A percentile compares a stretch with the other conserved stretches of the same genome.
Evolutionary conservation across 2,113 vertebrate species (phyloP).

Genomic region (Malurus cyaneus): DNA sequence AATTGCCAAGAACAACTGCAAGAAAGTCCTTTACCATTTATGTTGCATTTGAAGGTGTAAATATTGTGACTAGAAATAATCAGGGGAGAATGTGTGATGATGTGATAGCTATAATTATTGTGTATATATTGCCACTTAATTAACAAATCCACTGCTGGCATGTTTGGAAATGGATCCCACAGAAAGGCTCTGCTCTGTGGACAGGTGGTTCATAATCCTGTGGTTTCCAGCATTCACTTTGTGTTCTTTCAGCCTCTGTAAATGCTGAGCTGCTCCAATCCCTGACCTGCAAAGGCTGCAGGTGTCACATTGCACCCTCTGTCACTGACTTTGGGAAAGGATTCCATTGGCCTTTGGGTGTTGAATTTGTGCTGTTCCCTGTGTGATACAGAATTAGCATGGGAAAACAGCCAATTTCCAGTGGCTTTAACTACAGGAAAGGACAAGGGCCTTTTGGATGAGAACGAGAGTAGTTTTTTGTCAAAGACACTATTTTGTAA

Average conservation of each 20-base stretch:
- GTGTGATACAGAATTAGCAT: not conserved
- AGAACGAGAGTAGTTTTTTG: not conserved
- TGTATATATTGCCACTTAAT: conserved; percentile 26
- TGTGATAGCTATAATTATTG: conserved; percentile 18
- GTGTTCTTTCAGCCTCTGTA: not conserved
- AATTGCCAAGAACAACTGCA: not conserved
- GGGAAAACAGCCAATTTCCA: not conserved
- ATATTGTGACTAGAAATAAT: not conserved
- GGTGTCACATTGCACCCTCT: not conserved
- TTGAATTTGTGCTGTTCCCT: not conserved
- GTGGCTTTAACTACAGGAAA: not conserved
- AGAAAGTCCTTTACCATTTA: not conserved
- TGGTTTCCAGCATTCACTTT: not conserved
- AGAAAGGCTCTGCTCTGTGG: not conserved
- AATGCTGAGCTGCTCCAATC: not conserved
- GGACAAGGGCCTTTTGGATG: not conserved
- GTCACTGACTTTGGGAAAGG: not conserved
- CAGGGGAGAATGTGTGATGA: not conserved
- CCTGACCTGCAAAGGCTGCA: not conserved
- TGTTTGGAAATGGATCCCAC: not conserved
- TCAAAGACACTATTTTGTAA: not conserved
- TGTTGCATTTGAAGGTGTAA: not conserved
- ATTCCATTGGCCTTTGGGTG: not conserved
- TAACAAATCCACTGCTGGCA: not conserved
- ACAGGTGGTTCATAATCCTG: not conserved